Conservation (phyloP, 2,888 invertebrate species). For the Noctuana brunneofusca region DNA sequence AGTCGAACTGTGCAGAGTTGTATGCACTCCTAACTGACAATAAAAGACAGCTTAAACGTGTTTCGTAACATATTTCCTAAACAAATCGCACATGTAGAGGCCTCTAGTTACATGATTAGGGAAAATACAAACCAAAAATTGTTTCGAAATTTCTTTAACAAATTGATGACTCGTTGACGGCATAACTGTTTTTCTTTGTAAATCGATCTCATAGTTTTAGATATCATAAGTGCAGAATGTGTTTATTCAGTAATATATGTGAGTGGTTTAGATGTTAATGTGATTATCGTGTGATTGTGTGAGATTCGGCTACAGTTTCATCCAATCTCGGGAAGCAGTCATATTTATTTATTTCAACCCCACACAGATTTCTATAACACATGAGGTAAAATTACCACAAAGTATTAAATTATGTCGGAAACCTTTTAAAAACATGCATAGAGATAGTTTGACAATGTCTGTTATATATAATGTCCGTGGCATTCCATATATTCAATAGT, state of each 20-base stretch:
- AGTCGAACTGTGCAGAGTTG: too few species aligned
- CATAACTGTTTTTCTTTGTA: conserved; percentile 10
- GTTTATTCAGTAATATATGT: not conserved
- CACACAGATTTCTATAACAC: not conserved
- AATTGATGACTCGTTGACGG: conserved; percentile 1
- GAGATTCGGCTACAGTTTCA: not conserved
- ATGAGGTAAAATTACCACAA: not conserved
- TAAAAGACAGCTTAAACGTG: too few species aligned
- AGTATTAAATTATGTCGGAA: too few species aligned
- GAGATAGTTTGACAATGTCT: not conserved
- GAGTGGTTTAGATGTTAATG: not conserved
- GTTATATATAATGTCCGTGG: not conserved
- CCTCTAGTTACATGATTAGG: too few species aligned
- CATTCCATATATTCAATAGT: not conserved
- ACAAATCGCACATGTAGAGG: too few species aligned
- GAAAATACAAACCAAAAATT: not conserved
- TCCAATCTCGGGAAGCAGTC: too few species aligned
- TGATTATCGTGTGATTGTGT: not conserved
- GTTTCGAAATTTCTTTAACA: not conserved
- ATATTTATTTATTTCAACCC: too few species aligned
- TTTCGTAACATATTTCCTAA: too few species aligned
- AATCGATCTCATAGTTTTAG: conserved; percentile 31
- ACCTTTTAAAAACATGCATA: too few species aligned
- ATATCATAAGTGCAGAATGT: conserved; percentile 3
- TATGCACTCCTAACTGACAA: too few species aligned